phyloP scores from a whole-genome alignment of 2,113 vertebrate genomes.

The Calonectris borealis region DNA sequence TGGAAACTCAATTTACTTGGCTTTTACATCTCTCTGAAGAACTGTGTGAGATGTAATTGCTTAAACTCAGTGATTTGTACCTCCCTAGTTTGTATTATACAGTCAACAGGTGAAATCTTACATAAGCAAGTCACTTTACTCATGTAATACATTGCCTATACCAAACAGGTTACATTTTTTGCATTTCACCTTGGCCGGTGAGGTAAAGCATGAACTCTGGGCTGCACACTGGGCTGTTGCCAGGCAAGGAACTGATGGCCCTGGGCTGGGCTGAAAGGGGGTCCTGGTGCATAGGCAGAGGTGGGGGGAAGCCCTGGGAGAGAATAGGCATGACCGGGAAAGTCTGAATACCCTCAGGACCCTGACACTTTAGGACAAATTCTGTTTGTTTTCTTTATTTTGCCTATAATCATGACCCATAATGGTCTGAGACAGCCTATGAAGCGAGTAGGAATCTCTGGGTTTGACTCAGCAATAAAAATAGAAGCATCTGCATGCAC shows the following conservation, averaged over 20 bases:
- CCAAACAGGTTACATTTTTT: not conserved
- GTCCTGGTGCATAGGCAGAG: not conserved
- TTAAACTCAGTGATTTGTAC: not conserved
- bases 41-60: not conserved
- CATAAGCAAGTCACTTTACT: not conserved
- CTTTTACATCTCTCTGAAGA: not conserved
- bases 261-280: not conserved
- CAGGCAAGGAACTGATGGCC: not conserved
- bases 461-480: not conserved
- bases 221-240: not conserved
- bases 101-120: not conserved
- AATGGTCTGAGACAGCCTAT: not conserved
- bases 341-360: not conserved
- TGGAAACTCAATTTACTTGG: not conserved
- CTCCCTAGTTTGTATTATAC: not conserved
- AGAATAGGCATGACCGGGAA: not conserved
- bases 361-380: not conserved
- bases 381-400: not conserved
- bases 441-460: not conserved
- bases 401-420: too few species aligned
- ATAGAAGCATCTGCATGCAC: not conserved
- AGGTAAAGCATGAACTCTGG: not conserved
- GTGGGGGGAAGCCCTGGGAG: rapidly evolving
- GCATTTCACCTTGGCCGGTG: not conserved
- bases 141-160: not conserved